A percentile compares a stretch with the other conserved stretches of the same genome.
Evolutionary conservation across 1,140 invertebrate genomes (phyloP).

Genomic region (Halesus radiatus): DNA sequence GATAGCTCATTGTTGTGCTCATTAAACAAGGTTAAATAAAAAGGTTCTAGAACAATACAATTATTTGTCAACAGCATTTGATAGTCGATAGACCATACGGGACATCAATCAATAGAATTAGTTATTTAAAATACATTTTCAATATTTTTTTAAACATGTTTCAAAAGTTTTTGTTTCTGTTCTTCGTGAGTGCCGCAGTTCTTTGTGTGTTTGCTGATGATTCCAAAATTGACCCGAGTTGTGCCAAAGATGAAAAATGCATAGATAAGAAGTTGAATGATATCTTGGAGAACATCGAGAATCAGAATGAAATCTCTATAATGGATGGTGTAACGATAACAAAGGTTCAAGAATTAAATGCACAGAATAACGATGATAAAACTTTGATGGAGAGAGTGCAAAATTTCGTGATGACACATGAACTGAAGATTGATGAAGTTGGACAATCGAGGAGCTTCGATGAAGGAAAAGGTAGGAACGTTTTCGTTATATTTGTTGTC

Average conservation of each 20-base stretch:
- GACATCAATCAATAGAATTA: neutral
- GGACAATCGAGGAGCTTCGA: slow-evolving; percentile 59
- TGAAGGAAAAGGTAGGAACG: slow-evolving; percentile 52
- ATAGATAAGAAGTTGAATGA: slow-evolving; percentile 64
- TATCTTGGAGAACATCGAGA: slow-evolving; percentile 66
- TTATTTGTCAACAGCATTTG: slow-evolving; percentile 48
- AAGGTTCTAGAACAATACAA: slow-evolving; percentile 24
- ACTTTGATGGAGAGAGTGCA: slow-evolving; percentile 63
- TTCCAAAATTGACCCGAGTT: slow-evolving; percentile 48
- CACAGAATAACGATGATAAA: slow-evolving; percentile 53
- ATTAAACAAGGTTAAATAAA: slow-evolving; percentile 53
- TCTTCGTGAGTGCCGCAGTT: slow-evolving; percentile 19
- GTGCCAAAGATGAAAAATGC: slow-evolving; percentile 57
- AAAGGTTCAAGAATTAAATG: slow-evolving; percentile 59
- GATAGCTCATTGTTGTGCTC: slow-evolving; percentile 52
- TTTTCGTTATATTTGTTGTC: neutral
- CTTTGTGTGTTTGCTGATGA: slow-evolving; percentile 14
- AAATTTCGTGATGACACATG: slow-evolving; percentile 64
- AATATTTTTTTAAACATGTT: slow-evolving; percentile 27
- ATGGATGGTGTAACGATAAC: slow-evolving; percentile 63
- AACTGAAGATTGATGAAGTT: slow-evolving; percentile 63
- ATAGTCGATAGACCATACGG: slow-evolving; percentile 44
- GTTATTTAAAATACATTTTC: neutral
- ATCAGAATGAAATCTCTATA: slow-evolving; percentile 61
- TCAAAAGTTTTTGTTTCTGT: slow-evolving; percentile 1